Base-by-base conservation (phyloP, 1,140 invertebrate species). In the Phthorimaea operculella region DNA sequence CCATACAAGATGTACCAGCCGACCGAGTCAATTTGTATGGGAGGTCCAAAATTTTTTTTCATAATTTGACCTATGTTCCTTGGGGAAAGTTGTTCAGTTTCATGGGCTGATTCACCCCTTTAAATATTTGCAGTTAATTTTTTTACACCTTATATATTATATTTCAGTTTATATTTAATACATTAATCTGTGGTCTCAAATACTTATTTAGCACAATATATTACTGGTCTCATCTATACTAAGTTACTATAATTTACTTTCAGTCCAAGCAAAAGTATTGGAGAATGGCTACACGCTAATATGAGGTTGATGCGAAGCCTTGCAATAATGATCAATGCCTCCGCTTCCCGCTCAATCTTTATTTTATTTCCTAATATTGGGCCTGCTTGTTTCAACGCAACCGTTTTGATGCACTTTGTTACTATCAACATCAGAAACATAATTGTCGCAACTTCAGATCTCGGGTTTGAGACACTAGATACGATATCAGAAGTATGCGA, bases 341-440 rank as follows among this genome's bases (percentile, higher is more conserved):
- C 68, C 51, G 85, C 74, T 4, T 72, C 71, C 33, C 58, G 70
- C 10, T 74, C 74, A 53, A 64, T 87, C 58, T 64, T 65, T 53
- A 68, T 88, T 33, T 57, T 88, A 12, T 61, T 88, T 51, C 79
- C 81, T 16, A 85, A 85, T 60, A 55, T 83, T 28, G 87, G 86
- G 42, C 85, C 86, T 42, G 71, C 77, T 33, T 88, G 86, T 66
- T 87, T 85, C 52, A 85, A 86, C 64, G 87, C 85, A 10, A 83
- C 83, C 12, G 61, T 85, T 33, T 55, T 88, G n/a, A 64, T 73
- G 33, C 67, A 86, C 57, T 51, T 45, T n/a, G 57, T 81, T 47
- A 79, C 71, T 2, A 67, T 57, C 68, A 87, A 28, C 66, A 68
- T 33, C 72, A 76, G 56, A 65, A 86, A 87, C 57, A 85, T 88